Evolutionary conservation across 2,113 vertebrate genomes (phyloP), one percentile per base, ranked within the genome.

Genomic region (Colaptes auratus): DNA sequence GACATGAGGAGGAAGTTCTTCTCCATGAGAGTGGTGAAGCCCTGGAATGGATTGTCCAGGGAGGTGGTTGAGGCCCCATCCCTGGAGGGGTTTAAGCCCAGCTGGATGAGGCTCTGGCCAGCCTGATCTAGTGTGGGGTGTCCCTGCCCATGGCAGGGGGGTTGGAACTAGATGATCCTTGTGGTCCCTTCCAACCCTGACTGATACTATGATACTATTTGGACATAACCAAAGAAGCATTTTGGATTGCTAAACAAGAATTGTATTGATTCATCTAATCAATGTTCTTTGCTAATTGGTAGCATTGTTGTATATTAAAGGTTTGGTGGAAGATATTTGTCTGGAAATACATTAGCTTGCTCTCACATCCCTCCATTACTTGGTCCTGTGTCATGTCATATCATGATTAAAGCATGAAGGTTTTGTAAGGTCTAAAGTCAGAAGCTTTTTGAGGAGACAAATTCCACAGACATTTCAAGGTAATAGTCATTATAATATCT

Each of bases 321-420:
- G 55, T 89, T 69, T 86, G 18, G 15, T 86, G 20, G n/a, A 93
- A 78, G 27, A 59, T 46, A 52, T 52, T 83, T 59, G 3, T 83
- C 46, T 52, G 14, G 25, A 83, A 81, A 83, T 33, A 7, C 33
- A 58, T 65, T 75, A 44, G 3, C 10, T 88, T 92, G 25, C 16
- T 15, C 33, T 83, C 25, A 70, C 3, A 77, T 39, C 14, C 10
- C 4, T 93, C 33, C 9, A 64, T 14, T 91, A 27, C 50, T 52
- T 52, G 0, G 0, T 27, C 6, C 7, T 67, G 6, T 44, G 10
- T 69, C 23, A 56, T 61, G 16, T 48, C 31, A 52, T 46, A 9
- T 60, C 20, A 35, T 74, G 50, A 46, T 53, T 55, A 86, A 63
- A 46, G 21, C 4, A 48, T 53, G 78, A 84, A 84, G 18, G 18